phyloP scores from a whole-genome alignment of 2,888 invertebrate genomes.

The Amphipoea oculea region DNA sequence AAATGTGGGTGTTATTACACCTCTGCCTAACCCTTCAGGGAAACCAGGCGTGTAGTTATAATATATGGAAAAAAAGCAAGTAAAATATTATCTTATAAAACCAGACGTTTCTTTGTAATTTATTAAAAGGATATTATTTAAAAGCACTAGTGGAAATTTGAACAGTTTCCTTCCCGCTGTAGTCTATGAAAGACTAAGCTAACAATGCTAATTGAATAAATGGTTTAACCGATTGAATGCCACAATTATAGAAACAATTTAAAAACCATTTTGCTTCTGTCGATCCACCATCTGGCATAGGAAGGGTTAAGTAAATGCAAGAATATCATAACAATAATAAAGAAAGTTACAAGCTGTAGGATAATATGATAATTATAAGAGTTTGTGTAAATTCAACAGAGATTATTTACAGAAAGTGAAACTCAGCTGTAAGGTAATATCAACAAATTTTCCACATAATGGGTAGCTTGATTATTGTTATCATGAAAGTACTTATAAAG shows the following conservation, averaged over 20 bases:
- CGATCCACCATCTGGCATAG: not conserved
- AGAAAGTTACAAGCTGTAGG: conserved; percentile 4
- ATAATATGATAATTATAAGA: not conserved
- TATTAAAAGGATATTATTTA: not conserved
- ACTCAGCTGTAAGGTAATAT: not conserved
- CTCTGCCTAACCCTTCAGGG: not conserved
- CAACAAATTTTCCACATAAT: conserved; percentile 11
- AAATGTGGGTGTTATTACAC: not conserved
- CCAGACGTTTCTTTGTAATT: not conserved
- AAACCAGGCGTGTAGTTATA: not conserved
- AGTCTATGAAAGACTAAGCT: not conserved
- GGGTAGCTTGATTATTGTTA: conserved; percentile 11
- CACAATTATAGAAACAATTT: not conserved
- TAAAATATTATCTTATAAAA: not conserved
- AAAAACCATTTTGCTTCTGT: too few species aligned
- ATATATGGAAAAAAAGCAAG: not conserved
- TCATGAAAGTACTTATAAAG: not conserved
- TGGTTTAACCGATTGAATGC: not conserved
- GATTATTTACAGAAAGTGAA: conserved; percentile 16
- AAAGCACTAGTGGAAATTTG: not conserved
- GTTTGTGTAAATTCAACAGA: not conserved
- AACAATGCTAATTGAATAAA: not conserved
- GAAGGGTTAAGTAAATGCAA: not conserved
- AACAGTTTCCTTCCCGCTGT: not conserved
- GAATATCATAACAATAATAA: not conserved